Evolutionary conservation across 1,140 invertebrate species (phyloP).

Genomic region (Berghia stephanieae): DNA sequence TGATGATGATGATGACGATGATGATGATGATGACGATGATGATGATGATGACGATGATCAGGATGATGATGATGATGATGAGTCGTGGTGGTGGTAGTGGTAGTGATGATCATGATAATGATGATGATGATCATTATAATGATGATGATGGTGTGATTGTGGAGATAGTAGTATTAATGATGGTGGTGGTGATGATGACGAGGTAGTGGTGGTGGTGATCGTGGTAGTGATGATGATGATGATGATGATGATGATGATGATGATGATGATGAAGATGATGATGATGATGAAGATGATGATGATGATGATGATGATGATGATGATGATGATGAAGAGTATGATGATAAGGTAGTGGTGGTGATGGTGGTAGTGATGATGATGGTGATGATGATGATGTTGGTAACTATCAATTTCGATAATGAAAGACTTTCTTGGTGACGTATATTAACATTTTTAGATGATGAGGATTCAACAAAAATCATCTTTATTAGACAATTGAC

Average conservation of each 20-base stretch:
- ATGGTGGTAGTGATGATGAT: constrained; percentile 34
- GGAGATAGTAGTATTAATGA: no score
- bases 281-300: constrained; percentile 37
- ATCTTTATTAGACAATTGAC: no score
- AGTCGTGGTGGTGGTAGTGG: no score
- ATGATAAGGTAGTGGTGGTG: constrained; percentile 34
- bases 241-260: constrained; percentile 33
- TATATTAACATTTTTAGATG: no score
- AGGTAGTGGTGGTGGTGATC: no score
- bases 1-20: constrained; percentile 6
- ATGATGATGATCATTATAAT: background rate
- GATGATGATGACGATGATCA: constrained; percentile 2
- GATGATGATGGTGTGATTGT: constrained; percentile 23
- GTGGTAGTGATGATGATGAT: constrained; percentile 34
- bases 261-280: constrained; percentile 35
- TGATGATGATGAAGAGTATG: constrained; percentile 35
- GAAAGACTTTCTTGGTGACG: no score
- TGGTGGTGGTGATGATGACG: constrained; percentile 27
- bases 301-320: constrained; percentile 37
- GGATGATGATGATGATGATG: no score
- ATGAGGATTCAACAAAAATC: no score
- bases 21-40: constrained; percentile 7
- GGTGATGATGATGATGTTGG: constrained; percentile 35
- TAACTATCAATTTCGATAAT: no score
- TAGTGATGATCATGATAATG: constrained; percentile 1